Conservation (phyloP, 2,888 invertebrate genomes). For the Drosophila silvestris region DNA sequence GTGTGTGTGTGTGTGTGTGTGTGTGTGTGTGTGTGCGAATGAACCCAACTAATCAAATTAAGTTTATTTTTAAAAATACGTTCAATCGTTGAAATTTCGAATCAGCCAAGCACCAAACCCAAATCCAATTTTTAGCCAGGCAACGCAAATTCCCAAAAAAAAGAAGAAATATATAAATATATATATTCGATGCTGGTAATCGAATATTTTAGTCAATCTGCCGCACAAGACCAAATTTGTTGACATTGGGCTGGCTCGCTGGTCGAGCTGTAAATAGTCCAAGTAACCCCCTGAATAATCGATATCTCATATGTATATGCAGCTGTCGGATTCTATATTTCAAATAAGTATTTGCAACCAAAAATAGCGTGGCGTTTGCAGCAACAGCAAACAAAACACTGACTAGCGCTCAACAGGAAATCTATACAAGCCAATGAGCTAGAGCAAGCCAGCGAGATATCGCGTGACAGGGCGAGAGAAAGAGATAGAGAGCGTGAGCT, state of each 20-base stretch:
- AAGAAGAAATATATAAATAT: not conserved
- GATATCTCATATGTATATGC: constrained; percentile 43
- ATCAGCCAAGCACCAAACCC: constrained; percentile 17
- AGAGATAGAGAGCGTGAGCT: constrained; percentile 41
- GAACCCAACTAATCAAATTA: constrained; percentile 78
- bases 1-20: not conserved
- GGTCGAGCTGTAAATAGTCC: constrained; percentile 71
- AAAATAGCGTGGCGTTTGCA: constrained; percentile 65
- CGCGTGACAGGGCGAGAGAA: constrained; percentile 5
- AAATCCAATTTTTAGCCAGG: constrained; percentile 9
- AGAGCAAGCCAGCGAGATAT: constrained; percentile 15
- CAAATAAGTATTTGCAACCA: constrained; percentile 45
- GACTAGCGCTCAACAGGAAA: constrained; percentile 12
- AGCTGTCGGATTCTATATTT: constrained; percentile 38
- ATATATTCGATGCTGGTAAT: constrained; percentile 71
- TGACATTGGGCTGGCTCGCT: constrained; percentile 54
- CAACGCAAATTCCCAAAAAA: constrained; percentile 37
- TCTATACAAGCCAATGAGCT: constrained; percentile 19
- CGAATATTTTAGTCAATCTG: constrained; percentile 60
- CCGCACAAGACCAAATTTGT: constrained; percentile 14
- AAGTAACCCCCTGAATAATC: constrained; percentile 53
- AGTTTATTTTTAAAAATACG: constrained; percentile 61
- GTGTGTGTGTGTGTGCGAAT: constrained; percentile 56
- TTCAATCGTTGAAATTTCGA: constrained; percentile 37
- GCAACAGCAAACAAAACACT: constrained; percentile 20